These are phyloP conservation scores for Medauroidea extradentata DNA, from an alignment of 1,140 invertebrate genomes.

Conservation along the genomic window DNA sequence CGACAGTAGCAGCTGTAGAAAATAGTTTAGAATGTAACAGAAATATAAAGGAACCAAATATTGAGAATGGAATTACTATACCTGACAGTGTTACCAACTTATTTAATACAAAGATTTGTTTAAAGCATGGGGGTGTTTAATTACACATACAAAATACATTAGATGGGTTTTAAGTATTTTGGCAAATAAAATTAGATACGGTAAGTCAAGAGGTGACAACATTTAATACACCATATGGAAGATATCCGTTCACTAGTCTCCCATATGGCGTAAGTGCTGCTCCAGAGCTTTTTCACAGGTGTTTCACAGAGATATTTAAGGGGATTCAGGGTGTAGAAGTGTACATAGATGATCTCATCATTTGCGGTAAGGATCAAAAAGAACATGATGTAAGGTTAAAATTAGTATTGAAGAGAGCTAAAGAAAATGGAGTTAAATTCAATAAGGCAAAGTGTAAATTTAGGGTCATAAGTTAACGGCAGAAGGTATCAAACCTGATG, in stretches of 20 bases:
- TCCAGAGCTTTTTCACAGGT: slow-evolving; percentile 22
- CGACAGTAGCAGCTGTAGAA: too few species aligned
- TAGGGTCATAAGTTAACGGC: slow-evolving; percentile 35
- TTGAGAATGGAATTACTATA: too few species aligned
- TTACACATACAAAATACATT: slow-evolving; percentile 15
- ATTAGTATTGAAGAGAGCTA: slow-evolving; percentile 22
- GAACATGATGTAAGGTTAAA: slow-evolving; percentile 17
- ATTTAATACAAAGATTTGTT: too few species aligned
- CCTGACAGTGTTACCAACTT: too few species aligned
- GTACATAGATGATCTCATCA: slow-evolving; percentile 24
- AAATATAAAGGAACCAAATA: too few species aligned
- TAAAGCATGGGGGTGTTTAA: too few species aligned
- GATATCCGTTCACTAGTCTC: slow-evolving; percentile 11
- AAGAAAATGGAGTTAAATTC: slow-evolving; percentile 26
- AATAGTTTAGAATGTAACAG: too few species aligned
- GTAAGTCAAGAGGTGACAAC: slow-evolving; percentile 21
- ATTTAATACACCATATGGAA: slow-evolving; percentile 13
- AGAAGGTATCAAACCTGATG: slow-evolving; percentile 31
- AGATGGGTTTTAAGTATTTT: slow-evolving; percentile 32
- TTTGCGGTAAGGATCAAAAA: slow-evolving; percentile 16
- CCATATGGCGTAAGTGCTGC: slow-evolving; percentile 16
- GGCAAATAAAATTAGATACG: slow-evolving; percentile 26
- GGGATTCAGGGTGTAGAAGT: slow-evolving; percentile 18
- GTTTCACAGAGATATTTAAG: slow-evolving; percentile 12
- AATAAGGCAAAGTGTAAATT: slow-evolving; percentile 31